A percentile compares a stretch with the other conserved stretches of the same genome.
Evolutionary conservation across 1,140 invertebrate species (phyloP).

Genomic region (Papilio helenus): DNA sequence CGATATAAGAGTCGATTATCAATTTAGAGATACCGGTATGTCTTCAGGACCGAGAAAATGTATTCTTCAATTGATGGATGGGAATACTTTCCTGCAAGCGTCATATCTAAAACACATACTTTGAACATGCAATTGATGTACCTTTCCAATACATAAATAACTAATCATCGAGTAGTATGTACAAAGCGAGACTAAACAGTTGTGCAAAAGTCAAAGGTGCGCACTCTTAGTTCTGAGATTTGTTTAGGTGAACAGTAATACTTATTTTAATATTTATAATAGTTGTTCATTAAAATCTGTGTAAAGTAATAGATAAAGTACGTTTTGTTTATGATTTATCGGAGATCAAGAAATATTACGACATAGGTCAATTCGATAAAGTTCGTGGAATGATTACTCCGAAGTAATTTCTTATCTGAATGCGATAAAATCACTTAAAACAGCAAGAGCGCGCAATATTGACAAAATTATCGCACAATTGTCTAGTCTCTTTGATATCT

Average conservation of each 20-base stretch:
- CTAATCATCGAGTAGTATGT: no score
- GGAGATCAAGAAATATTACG: not conserved
- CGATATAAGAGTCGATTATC: slow-evolving; percentile 32
- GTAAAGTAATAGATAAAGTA: not conserved
- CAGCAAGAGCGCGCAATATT: no score
- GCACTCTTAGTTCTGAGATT: no score
- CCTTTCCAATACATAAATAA: no score
- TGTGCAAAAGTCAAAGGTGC: no score
- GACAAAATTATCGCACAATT: no score
- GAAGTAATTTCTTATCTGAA: not conserved
- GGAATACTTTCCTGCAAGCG: slow-evolving; percentile 32
- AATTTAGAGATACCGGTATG: slow-evolving; percentile 36
- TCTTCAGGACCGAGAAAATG: slow-evolving; percentile 33
- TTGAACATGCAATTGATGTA: no score
- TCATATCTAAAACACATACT: slow-evolving; percentile 35
- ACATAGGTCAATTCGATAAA: not conserved
- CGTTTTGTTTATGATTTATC: not conserved
- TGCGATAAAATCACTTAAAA: no score
- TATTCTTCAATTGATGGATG: slow-evolving; percentile 28
- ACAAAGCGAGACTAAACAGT: no score
- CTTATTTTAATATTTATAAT: no score
- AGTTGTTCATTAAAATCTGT: not conserved
- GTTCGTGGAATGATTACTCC: not conserved
- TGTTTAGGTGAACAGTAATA: no score
- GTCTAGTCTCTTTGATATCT: no score